Evolutionary conservation across 1,140 invertebrate genomes (phyloP).

Genomic region (Pseudachorutes palmiensis): DNA sequence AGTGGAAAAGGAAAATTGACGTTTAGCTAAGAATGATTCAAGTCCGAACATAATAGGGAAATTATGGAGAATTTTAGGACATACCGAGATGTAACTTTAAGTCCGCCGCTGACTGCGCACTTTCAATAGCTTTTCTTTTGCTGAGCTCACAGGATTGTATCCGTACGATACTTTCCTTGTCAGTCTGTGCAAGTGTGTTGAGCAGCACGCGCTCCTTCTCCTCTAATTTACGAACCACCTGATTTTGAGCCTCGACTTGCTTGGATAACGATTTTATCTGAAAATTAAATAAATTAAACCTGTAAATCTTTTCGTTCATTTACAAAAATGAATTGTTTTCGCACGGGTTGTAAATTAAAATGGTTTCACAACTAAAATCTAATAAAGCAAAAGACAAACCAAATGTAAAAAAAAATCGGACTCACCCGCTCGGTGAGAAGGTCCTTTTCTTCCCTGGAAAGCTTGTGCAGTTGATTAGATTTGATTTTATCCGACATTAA

Average conservation of each 20-base stretch:
- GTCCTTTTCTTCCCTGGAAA: slow-evolving; percentile 88
- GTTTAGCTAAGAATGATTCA: neutral
- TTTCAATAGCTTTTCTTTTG: slow-evolving; percentile 90
- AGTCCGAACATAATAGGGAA: neutral
- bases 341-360: too few relatives aligned
- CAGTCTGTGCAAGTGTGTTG: slow-evolving; percentile 81
- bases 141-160: slow-evolving; percentile 96
- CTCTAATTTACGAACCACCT: slow-evolving; percentile 87
- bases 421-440: slow-evolving; percentile 74
- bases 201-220: slow-evolving; percentile 93
- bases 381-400: too few relatives aligned
- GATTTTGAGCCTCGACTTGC: slow-evolving; percentile 90
- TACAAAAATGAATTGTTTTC: too few relatives aligned
- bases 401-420: too few relatives aligned
- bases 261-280: slow-evolving; percentile 70
- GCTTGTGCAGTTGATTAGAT: slow-evolving; percentile 89
- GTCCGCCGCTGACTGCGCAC: slow-evolving; percentile 89
- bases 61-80: too few relatives aligned
- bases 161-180: slow-evolving; percentile 82
- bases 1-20: slow-evolving; percentile 19
- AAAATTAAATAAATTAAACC: slow-evolving; percentile 12
- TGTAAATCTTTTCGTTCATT: too few relatives aligned
- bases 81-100: slow-evolving; percentile 89
- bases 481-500: slow-evolving; percentile 97
- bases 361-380: too few relatives aligned